Evolutionary conservation across 2,113 vertebrate genomes (phyloP).

Genomic region (Lagopus muta): DNA sequence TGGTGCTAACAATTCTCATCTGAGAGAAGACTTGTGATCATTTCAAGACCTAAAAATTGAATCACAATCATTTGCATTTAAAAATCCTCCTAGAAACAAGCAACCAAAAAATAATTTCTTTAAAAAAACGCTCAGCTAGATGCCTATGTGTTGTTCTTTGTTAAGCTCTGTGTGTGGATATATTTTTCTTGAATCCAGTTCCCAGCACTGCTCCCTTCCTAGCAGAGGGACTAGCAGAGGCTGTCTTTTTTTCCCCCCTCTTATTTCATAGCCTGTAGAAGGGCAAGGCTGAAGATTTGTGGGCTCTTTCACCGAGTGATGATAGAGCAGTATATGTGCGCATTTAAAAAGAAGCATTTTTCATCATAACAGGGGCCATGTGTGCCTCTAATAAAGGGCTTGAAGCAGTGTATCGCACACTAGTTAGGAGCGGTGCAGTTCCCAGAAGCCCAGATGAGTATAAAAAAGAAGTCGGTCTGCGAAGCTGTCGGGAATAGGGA

Average conservation of each 20-base stretch:
- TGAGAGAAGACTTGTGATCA: background rate
- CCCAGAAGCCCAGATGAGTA: slow-evolving; percentile 54
- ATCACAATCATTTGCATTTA: background rate
- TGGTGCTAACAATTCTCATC: background rate
- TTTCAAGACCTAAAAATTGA: background rate
- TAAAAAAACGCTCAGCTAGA: background rate
- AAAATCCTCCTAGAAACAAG: background rate
- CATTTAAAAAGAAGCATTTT: slow-evolving; percentile 68
- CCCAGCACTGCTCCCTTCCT: background rate
- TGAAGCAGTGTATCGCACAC: slow-evolving; percentile 40
- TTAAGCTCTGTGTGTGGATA: background rate
- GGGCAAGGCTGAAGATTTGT: slow-evolving; percentile 67
- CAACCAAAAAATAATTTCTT: background rate
- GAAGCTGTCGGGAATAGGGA: slow-evolving; percentile 47
- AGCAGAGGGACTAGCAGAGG: background rate
- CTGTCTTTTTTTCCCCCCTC: background rate
- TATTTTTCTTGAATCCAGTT: background rate
- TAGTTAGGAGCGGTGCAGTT: slow-evolving; percentile 39
- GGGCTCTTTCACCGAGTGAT: slow-evolving; percentile 54
- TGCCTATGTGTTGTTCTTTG: background rate
- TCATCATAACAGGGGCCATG: slow-evolving; percentile 71
- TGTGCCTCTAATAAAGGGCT: slow-evolving; percentile 63
- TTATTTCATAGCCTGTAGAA: slow-evolving; percentile 59
- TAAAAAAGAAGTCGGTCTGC: slow-evolving; percentile 7
- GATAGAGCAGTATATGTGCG: slow-evolving; percentile 58